Base-by-base conservation (phyloP, 2,888 invertebrate species). In the Trissoscelio sp. region DNA sequence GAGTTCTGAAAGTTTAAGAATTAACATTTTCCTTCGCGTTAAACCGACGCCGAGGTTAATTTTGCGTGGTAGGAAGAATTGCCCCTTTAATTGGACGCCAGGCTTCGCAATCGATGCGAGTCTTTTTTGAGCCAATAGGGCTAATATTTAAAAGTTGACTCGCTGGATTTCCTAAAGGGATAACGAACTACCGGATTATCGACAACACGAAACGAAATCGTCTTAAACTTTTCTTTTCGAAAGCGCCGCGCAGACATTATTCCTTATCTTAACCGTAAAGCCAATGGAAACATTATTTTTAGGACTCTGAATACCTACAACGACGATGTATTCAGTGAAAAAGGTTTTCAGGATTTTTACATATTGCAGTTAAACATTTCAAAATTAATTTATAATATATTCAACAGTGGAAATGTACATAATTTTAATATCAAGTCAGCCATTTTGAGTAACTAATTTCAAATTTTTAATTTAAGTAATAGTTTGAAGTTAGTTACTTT, bases 141-240 rank as follows among this genome's bases (percentile, higher is more conserved):
- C 46, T 57, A 18, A 51, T 42, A 74, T 55, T 74, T 74, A 22
- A 64, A 64, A 64, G 31, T 74, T 74, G 57, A 74, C 16, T 64
- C 55, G 53, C 42, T 14, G 46, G 46, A 64, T 74, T 74, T 74
- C 64, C 57, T 74, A 46, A 57, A 28, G 22, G 37, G 39, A 66
- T 74, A 74, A 74, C 64, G 48, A 64, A 64, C 64, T 73, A 22
- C 44, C 34, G 73, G 73, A 57, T 74, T 74, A 74, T 74, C 74
- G 64, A 74, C 66, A 66, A 74, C 37, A 39, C 66, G 28, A 57
- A 64, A 66, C 55, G 66, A 46, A 64, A 66, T 66, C 74, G 62
- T 73, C 58, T 67, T 67, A 51, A 75, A 66, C 39, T 75, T 75
- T 75, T 75, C 66, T 57, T 48, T 51, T 31, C 48, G 37, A 58